A percentile compares a stretch with the other conserved stretches of the same genome.
Evolutionary conservation across 2,797 vertebrate species (phyloP).

Genomic region (Monodelphis domestica): DNA sequence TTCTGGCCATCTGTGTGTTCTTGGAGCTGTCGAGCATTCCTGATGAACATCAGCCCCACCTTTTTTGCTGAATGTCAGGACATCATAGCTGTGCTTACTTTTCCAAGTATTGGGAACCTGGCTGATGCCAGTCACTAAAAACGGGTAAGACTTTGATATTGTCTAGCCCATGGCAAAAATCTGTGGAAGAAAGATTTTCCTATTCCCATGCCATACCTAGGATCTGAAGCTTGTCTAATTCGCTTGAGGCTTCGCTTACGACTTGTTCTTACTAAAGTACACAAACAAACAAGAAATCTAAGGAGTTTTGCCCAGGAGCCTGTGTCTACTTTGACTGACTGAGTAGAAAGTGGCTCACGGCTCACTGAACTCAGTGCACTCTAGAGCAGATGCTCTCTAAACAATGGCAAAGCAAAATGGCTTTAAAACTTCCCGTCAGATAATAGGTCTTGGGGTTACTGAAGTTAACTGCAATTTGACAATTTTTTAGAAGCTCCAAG

Average conservation of each 20-base stretch:
- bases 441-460: constrained; percentile 64
- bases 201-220: constrained; percentile 72
- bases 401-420: constrained; percentile 67
- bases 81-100: constrained; percentile 37
- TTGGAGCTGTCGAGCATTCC: constrained; percentile 63
- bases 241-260: constrained; percentile 73
- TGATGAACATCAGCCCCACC: constrained; percentile 41
- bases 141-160: constrained; percentile 36
- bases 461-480: constrained; percentile 74
- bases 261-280: constrained; percentile 64
- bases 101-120: constrained; percentile 51
- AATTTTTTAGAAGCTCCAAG: constrained; percentile 84
- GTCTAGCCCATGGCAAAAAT: constrained; percentile 44
- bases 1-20: constrained; percentile 29
- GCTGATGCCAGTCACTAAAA: constrained; percentile 40
- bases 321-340: constrained; percentile 66
- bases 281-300: constrained; percentile 58
- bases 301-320: constrained; percentile 56
- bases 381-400: constrained; percentile 64
- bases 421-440: constrained; percentile 69
- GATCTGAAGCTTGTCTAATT: constrained; percentile 74
- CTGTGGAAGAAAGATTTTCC: constrained; percentile 25
- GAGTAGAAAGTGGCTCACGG: constrained; percentile 61
- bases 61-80: constrained; percentile 50
- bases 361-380: constrained; percentile 60